phyloP scores from a whole-genome alignment of 53 echinoderm and acorn worm genomes.

The Luidia sarsii region DNA sequence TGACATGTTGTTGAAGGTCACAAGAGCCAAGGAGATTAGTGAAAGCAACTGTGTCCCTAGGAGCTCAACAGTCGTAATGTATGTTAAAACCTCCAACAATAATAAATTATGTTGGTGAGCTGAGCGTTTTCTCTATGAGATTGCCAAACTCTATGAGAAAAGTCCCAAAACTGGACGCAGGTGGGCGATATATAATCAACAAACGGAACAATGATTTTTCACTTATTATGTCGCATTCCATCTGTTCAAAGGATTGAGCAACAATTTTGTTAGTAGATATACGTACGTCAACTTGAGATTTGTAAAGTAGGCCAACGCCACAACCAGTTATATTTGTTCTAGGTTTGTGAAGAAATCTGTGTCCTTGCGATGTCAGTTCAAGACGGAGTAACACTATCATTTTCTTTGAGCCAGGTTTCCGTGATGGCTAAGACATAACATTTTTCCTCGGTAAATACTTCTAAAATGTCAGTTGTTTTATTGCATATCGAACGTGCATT shows the following conservation, averaged over 20 bases:
- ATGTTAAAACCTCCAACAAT: constrained; percentile 12
- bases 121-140: background rate
- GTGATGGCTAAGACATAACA: background rate
- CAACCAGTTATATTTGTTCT: background rate
- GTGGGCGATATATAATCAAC: background rate
- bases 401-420: constrained; percentile 4
- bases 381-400: background rate
- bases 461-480: constrained; percentile 20
- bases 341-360: constrained; percentile 3
- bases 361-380: constrained; percentile 11
- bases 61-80: background rate
- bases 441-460: background rate
- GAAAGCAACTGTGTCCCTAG: background rate
- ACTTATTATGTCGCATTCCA: background rate
- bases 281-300: constrained; percentile 2
- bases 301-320: constrained; percentile 25
- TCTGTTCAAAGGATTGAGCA: background rate
- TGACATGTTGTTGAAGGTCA: background rate
- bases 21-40: constrained; percentile 6
- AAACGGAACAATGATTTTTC: background rate
- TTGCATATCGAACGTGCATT: background rate
- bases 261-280: background rate
- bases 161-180: background rate
- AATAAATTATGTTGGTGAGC: background rate
- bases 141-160: background rate